These are phyloP conservation scores for Dasyurus viverrinus DNA, from an alignment of 2,113 vertebrate genomes.

Conservation along the genomic window DNA sequence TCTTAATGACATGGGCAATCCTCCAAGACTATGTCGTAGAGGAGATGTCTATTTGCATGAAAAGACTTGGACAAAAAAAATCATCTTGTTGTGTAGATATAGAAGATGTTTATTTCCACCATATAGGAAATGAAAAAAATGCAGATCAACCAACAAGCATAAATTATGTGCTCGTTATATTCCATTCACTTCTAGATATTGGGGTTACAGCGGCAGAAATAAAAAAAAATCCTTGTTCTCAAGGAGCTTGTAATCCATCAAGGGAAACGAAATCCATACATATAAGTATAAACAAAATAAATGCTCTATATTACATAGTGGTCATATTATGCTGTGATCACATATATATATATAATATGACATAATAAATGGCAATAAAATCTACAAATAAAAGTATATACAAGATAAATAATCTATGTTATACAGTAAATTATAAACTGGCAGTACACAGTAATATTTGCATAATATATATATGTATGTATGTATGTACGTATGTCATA, in stretches of 20 bases:
- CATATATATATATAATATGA: too few species aligned
- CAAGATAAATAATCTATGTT: too few species aligned
- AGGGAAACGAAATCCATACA: background rate
- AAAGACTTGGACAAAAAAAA: background rate
- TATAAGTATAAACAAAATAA: background rate
- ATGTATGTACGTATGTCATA: too few species aligned
- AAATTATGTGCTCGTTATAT: background rate
- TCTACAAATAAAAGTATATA: too few species aligned
- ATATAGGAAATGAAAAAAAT: background rate
- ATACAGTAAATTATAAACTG: too few species aligned
- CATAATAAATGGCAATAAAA: background rate
- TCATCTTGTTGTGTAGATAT: background rate
- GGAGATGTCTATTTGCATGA: background rate
- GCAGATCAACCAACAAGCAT: background rate
- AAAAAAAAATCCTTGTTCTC: background rate
- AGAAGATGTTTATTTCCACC: background rate
- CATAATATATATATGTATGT: background rate
- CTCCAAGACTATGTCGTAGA: background rate
- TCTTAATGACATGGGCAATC: accelerated
- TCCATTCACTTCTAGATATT: background rate
- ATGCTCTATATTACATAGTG: background rate
- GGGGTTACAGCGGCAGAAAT: background rate
- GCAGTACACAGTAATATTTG: background rate
- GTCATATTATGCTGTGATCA: too few species aligned
- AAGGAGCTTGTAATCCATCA: background rate